Percentiles rank a stretch among this genome's conserved stretches.
These are phyloP conservation scores for Myxocyprinus asiaticus DNA, from an alignment of 2,113 vertebrate species.

Conservation along the genomic window DNA sequence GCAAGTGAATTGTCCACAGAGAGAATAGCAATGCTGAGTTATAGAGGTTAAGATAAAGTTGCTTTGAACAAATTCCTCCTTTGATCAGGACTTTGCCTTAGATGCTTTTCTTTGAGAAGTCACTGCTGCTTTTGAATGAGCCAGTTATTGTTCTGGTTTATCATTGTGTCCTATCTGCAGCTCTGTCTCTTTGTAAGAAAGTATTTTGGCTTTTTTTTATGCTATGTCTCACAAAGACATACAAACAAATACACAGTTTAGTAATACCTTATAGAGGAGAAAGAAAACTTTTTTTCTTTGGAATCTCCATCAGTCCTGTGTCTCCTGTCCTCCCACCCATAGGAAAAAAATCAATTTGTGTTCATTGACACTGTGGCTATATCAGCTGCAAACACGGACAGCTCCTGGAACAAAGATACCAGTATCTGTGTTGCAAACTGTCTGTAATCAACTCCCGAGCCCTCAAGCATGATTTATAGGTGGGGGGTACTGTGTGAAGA, in stretches of 20 bases:
- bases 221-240: too few species aligned
- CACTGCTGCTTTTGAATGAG: conserved; percentile 38
- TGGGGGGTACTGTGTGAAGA: too few species aligned
- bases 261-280: too few species aligned
- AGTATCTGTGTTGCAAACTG: background rate
- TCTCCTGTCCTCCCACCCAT: background rate
- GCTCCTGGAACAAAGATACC: background rate
- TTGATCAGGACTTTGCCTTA: conserved; percentile 70
- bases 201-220: too few species aligned
- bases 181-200: conserved; percentile 54
- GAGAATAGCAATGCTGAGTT: conserved; percentile 16
- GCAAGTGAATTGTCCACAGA: conserved; percentile 34
- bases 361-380: background rate
- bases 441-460: background rate
- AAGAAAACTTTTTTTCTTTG: too few species aligned
- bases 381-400: background rate
- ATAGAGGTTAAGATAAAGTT: conserved; percentile 70
- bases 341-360: conserved; percentile 5
- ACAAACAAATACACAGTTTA: too few species aligned
- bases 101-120: conserved; percentile 61
- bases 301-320: background rate
- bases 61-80: conserved; percentile 73
- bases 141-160: conserved; percentile 61
- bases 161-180: conserved; percentile 35
- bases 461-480: background rate